Evolutionary conservation across 1,140 invertebrate genomes (phyloP).

Genomic region (Luehdorfia chinensis): DNA sequence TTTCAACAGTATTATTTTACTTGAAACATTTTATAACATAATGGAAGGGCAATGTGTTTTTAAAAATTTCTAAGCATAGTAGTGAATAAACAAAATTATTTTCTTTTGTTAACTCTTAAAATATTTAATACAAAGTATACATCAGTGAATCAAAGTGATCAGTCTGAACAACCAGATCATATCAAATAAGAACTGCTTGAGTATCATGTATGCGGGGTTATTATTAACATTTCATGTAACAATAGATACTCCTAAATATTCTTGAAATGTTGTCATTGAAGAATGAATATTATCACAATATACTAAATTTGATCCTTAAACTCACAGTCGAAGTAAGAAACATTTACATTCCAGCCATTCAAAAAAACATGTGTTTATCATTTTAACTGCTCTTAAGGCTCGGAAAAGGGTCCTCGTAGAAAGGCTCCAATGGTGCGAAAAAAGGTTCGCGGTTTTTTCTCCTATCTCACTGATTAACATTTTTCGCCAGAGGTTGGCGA

Average conservation of each 20-base stretch:
- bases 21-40: conserved; percentile 1
- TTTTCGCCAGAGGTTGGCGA: background rate
- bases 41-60: background rate
- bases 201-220: background rate
- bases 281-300: no score
- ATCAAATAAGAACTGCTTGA: background rate
- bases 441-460: conserved; percentile 14
- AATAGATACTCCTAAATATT: background rate
- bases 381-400: conserved; percentile 13
- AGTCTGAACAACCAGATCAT: background rate
- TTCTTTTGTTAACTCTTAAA: no score
- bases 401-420: background rate
- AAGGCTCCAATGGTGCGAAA: background rate
- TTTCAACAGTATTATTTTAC: conserved; percentile 6
- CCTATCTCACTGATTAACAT: conserved; percentile 9
- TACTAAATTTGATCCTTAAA: background rate
- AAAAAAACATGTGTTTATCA: conserved; percentile 17
- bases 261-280: no score
- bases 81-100: background rate
- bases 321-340: background rate
- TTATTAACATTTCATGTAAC: background rate
- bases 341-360: conserved; percentile 1
- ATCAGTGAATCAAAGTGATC: no score
- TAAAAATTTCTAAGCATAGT: background rate
- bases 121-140: no score